A percentile compares a stretch with the other conserved stretches of the same genome.
Evolutionary conservation across 1,140 invertebrate species (phyloP).

Genomic region (Temnothorax nylanderi): DNA sequence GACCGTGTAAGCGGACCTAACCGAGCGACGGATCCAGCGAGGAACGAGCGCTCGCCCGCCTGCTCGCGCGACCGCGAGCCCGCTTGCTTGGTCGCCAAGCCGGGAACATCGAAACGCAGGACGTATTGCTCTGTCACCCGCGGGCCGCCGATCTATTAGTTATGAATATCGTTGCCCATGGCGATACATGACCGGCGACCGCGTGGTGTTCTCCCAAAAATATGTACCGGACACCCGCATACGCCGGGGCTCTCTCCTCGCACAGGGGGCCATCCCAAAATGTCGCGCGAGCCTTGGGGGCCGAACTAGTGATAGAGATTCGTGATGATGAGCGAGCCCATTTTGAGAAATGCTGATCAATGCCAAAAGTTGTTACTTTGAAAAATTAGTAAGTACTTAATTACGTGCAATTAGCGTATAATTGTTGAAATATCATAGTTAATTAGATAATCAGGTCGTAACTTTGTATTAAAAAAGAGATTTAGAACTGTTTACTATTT

Average conservation of each 20-base stretch:
- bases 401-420: too few species aligned
- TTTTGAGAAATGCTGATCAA: background rate
- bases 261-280: conserved; percentile 74
- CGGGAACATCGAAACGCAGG: conserved; percentile 81
- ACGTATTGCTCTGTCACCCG: conserved; percentile 85
- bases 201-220: conserved; percentile 80
- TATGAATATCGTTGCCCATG: conserved; percentile 85
- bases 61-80: conserved; percentile 33
- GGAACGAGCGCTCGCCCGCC: conserved; percentile 63
- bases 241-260: conserved; percentile 59
- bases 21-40: conserved; percentile 75
- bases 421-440: background rate
- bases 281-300: conserved; percentile 79
- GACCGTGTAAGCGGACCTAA: conserved; percentile 74
- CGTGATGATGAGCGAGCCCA: background rate
- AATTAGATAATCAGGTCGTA: background rate
- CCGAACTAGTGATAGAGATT: background rate
- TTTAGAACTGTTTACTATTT: background rate
- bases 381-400: background rate
- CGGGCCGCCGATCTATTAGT: conserved; percentile 84
- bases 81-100: conserved; percentile 56
- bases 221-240: conserved; percentile 78
- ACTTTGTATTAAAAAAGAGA: background rate
- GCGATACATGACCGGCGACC: conserved; percentile 81
- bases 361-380: background rate